Percentiles rank a stretch among this genome's conserved stretches.
phyloP scores from a whole-genome alignment of 2,113 vertebrate genomes.

The Oreochromis spilurus region DNA sequence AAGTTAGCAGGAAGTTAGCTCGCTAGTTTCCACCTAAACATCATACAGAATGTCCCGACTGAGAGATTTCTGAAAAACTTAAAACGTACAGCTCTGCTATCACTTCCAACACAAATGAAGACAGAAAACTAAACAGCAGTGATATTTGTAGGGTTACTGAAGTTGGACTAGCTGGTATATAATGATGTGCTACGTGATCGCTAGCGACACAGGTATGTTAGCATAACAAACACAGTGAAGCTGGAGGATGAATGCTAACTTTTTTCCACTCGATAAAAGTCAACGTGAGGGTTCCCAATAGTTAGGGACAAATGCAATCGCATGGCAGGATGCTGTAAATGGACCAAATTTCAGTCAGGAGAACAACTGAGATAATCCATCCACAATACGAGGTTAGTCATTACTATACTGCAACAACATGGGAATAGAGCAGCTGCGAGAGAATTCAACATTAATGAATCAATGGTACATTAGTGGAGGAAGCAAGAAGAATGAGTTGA shows the following conservation, averaged over 20 bases:
- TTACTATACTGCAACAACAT: neutral
- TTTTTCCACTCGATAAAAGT: accelerated
- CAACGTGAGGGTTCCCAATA: accelerated
- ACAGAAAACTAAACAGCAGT: neutral
- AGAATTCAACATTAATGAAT: neutral
- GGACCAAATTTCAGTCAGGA: neutral
- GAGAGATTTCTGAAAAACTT: neutral
- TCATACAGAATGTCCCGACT: neutral
- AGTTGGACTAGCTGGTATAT: accelerated
- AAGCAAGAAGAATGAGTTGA: neutral
- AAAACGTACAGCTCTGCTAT: neutral
- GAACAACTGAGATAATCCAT: neutral
- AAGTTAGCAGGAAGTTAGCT: neutral
- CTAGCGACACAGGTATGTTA: neutral
- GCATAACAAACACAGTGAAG: neutral
- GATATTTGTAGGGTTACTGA: neutral
- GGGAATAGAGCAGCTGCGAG: neutral
- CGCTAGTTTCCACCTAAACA: neutral
- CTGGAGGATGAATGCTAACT: neutral
- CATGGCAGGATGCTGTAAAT: neutral
- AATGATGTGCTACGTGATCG: neutral
- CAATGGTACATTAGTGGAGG: accelerated
- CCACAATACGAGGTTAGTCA: accelerated
- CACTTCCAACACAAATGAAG: neutral
- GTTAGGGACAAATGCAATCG: neutral